Conservation (phyloP, 37 sponge, comb jelly and placozoan species). For the Amphimedon queenslandica region DNA sequence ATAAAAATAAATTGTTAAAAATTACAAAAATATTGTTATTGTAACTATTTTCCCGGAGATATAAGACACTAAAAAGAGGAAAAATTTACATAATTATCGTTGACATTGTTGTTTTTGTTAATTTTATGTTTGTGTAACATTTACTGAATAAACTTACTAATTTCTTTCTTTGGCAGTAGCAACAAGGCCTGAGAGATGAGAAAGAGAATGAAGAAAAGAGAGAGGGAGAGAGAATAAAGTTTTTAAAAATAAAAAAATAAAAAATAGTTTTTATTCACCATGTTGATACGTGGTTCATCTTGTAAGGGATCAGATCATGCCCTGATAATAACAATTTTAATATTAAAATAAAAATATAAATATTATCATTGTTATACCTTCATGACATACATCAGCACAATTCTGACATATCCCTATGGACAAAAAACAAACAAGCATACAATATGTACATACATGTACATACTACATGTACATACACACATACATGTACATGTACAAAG, state of each 20-base stretch:
- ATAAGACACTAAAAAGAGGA: not conserved
- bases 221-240: not conserved
- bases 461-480: too few relatives aligned
- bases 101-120: not conserved
- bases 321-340: slow-evolving; percentile 1
- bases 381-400: slow-evolving; percentile 60
- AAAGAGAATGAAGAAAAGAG: too few relatives aligned
- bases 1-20: slow-evolving; percentile 5
- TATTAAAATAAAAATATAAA: not conserved
- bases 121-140: too few relatives aligned
- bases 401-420: slow-evolving; percentile 60
- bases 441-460: not conserved
- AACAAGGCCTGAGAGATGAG: slow-evolving; percentile 63
- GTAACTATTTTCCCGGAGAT: slow-evolving; percentile 3
- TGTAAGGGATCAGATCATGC: slow-evolving; percentile 33
- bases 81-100: not conserved
- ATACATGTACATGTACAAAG: too few relatives aligned
- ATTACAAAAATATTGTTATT: not conserved
- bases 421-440: not conserved
- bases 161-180: slow-evolving; percentile 64
- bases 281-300: slow-evolving; percentile 51
- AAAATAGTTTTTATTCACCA: slow-evolving; percentile 27
- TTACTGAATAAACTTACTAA: slow-evolving; percentile 42
- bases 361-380: slow-evolving; percentile 9
- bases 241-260: not conserved